Percentiles rank a stretch among this genome's conserved stretches.
phyloP scores from a whole-genome alignment of 2,888 invertebrate species.

The Muscina levida region DNA sequence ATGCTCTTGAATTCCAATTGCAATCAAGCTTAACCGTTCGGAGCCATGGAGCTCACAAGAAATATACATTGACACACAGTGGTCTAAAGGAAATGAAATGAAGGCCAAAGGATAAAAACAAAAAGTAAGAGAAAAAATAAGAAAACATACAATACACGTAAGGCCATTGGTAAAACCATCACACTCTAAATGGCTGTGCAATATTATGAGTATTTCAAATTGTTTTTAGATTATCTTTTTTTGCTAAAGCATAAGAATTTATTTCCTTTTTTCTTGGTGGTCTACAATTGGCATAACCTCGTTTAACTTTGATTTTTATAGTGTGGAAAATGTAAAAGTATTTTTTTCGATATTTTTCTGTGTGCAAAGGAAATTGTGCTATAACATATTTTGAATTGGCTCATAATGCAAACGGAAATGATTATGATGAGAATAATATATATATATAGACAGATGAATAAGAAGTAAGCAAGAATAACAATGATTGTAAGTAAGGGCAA shows the following conservation, averaged over 20 bases:
- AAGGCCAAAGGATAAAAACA: not conserved
- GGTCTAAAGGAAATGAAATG: not conserved
- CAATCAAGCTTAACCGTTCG: slow-evolving; percentile 19
- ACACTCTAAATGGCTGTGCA: slow-evolving; percentile 24
- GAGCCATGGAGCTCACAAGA: not conserved
- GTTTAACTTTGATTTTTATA: slow-evolving; percentile 17
- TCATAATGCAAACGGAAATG: slow-evolving; percentile 16
- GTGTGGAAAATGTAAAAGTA: no score
- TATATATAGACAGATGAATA: not conserved
- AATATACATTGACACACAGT: slow-evolving; percentile 17
- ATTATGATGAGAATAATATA: not conserved
- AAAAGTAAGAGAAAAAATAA: not conserved
- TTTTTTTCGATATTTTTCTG: not conserved
- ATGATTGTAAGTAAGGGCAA: no score
- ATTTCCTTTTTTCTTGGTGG: not conserved
- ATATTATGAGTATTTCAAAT: slow-evolving; percentile 50
- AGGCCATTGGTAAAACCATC: not conserved
- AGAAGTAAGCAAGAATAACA: not conserved
- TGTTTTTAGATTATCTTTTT: slow-evolving; percentile 43
- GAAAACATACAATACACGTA: not conserved
- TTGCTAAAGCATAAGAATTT: not conserved
- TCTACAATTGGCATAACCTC: not conserved
- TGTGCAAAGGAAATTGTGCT: not conserved
- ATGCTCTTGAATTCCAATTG: no score
- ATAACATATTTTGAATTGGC: not conserved